phyloP scores from a whole-genome alignment of 2,888 invertebrate species.

The Colletes collaris region DNA sequence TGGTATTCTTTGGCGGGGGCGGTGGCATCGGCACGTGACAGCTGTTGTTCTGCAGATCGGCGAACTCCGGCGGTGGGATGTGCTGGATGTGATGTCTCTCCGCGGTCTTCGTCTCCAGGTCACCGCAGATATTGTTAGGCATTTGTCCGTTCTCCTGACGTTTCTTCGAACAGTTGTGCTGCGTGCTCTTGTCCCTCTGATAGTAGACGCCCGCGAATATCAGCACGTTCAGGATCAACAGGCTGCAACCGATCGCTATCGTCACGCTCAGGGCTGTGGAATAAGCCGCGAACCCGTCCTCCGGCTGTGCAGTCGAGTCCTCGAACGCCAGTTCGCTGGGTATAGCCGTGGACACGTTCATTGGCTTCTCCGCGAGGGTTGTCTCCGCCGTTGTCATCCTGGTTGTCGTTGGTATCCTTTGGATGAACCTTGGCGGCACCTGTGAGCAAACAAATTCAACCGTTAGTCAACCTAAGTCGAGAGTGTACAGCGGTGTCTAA shows the following conservation, averaged over 20 bases:
- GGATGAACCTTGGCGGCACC: conserved; percentile 81
- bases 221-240: conserved; percentile 95
- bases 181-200: conserved; percentile 92
- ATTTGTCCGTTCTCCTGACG: conserved; percentile 93
- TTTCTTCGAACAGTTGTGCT: conserved; percentile 84
- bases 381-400: conserved; percentile 76
- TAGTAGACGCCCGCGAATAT: conserved; percentile 98
- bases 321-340: conserved; percentile 79
- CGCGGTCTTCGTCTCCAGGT: conserved; percentile 89
- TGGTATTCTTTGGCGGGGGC: conserved; percentile 89
- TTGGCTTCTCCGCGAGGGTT: conserved; percentile 73
- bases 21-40: conserved; percentile 88
- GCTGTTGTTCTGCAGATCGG: conserved; percentile 89
- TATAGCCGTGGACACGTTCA: conserved; percentile 72
- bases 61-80: conserved; percentile 92
- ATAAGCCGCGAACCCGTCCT: conserved; percentile 95
- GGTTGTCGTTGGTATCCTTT: conserved; percentile 78
- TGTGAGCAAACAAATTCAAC: conserved; percentile 35
- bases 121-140: conserved; percentile 95
- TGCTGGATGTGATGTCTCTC: conserved; percentile 92
- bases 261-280: conserved; percentile 96
- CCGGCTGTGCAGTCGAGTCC: conserved; percentile 84
- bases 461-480: too few species aligned
- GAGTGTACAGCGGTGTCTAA: not conserved
- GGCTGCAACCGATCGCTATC: conserved; percentile 96